Percentiles rank a stretch among this genome's conserved stretches.
These are phyloP conservation scores for Oreochromis grahami DNA, from an alignment of 2,797 vertebrate species.

Conservation along the genomic window DNA sequence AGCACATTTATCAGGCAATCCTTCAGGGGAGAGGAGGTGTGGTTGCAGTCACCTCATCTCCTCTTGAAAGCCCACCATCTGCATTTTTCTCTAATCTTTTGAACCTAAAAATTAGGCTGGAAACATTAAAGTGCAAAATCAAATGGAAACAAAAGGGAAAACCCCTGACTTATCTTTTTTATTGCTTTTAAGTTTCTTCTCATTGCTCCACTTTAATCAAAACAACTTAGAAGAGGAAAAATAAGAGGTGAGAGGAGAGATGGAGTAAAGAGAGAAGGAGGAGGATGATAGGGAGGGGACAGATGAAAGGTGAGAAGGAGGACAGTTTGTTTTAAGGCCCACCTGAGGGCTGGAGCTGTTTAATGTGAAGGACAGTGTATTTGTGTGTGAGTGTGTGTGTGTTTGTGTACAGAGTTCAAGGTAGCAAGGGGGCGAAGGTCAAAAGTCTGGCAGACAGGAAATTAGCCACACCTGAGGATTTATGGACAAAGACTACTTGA, in stretches of 20 bases:
- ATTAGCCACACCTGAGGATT: conserved; percentile 68
- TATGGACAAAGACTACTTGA: conserved; percentile 4
- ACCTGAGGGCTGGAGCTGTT: conserved; percentile 7
- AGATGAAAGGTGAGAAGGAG: conserved; percentile 34
- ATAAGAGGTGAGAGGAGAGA: background rate
- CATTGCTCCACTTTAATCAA: conserved; percentile 3
- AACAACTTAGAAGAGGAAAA: background rate
- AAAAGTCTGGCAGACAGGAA: conserved; percentile 59
- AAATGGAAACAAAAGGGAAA: conserved; percentile 2
- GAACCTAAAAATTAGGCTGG: background rate
- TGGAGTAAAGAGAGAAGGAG: background rate
- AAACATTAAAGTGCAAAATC: conserved; percentile 41
- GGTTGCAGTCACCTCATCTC: background rate
- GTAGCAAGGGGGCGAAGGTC: conserved; percentile 37
- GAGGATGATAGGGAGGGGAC: background rate
- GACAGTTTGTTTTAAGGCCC: conserved; percentile 41
- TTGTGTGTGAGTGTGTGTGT: conserved; percentile 4
- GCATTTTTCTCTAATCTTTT: conserved; percentile 18
- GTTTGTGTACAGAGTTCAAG: conserved; percentile 1
- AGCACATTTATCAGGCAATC: conserved; percentile 53
- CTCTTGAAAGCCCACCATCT: background rate
- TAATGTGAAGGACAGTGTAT: background rate
- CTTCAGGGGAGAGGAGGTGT: conserved; percentile 29
- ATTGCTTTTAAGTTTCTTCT: conserved; percentile 1
- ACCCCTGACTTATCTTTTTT: conserved; percentile 26